phyloP scores from a whole-genome alignment of 2,113 vertebrate species.

The Labeo rohita region DNA sequence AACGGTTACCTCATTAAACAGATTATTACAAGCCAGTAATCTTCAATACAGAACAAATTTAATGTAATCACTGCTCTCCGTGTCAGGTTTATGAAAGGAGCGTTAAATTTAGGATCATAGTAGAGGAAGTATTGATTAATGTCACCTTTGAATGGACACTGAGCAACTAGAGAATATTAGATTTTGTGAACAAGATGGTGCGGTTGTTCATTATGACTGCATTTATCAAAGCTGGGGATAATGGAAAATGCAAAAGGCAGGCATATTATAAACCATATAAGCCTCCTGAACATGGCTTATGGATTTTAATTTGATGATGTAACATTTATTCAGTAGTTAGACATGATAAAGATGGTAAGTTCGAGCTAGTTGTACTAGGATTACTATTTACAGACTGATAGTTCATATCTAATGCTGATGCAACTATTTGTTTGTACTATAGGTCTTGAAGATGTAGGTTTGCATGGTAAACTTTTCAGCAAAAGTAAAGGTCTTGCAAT shows the following conservation, averaged over 20 bases:
- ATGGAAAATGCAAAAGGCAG: not conserved
- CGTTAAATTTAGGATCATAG: not conserved
- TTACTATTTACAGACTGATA: not conserved
- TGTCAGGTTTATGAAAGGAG: not conserved
- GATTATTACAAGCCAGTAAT: slow-evolving; percentile 8
- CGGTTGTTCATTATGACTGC: not conserved
- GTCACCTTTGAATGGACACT: slow-evolving; percentile 19
- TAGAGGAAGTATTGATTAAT: slow-evolving; percentile 25
- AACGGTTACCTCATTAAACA: slow-evolving; percentile 21
- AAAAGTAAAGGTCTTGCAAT: not conserved
- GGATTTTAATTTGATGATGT: not conserved
- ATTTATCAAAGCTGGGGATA: slow-evolving; percentile 11
- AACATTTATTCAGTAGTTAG: not conserved
- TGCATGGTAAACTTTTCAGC: too few species aligned
- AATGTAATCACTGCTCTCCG: slow-evolving; percentile 4
- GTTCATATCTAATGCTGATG: not conserved
- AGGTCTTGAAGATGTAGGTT: not conserved
- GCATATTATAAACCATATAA: not conserved
- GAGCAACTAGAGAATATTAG: not conserved
- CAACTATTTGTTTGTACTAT: not conserved
- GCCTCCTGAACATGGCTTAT: not conserved
- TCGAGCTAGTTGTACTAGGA: not conserved
- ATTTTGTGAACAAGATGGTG: not conserved
- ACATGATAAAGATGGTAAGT: not conserved
- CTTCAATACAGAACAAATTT: not conserved